Evolutionary conservation across 2,797 vertebrate genomes (phyloP).

Genomic region (Rhinichthys osculus): DNA sequence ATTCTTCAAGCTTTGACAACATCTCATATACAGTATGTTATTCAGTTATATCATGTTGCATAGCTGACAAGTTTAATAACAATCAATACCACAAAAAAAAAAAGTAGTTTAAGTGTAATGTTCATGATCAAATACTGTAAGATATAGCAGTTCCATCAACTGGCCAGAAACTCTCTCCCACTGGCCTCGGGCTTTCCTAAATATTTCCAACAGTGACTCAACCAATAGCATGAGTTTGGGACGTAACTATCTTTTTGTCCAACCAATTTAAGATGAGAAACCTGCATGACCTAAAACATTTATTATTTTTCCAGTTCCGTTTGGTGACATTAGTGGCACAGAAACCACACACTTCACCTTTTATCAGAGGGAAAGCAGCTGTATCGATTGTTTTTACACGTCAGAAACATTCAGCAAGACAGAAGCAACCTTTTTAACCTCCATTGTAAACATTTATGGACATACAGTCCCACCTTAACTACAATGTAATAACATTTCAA

Average conservation of each 20-base stretch:
- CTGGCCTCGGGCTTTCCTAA: neutral
- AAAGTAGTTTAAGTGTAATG: neutral
- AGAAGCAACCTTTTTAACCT: neutral
- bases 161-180: neutral
- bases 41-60: neutral
- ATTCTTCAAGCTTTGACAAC: neutral
- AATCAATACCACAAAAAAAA: neutral
- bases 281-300: neutral
- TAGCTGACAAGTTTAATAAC: neutral
- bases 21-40: neutral
- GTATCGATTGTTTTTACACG: neutral
- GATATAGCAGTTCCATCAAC: neutral
- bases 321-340: neutral
- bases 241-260: neutral
- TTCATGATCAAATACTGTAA: neutral
- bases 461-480: neutral
- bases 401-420: neutral
- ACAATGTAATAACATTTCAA: neutral
- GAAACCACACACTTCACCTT: neutral
- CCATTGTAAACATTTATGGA: neutral
- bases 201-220: neutral
- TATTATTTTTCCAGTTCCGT: neutral
- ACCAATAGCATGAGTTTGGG: neutral
- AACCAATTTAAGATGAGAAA: neutral
- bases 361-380: neutral